phyloP scores from a whole-genome alignment of 2,113 vertebrate genomes.

The Urocolius indicus region DNA sequence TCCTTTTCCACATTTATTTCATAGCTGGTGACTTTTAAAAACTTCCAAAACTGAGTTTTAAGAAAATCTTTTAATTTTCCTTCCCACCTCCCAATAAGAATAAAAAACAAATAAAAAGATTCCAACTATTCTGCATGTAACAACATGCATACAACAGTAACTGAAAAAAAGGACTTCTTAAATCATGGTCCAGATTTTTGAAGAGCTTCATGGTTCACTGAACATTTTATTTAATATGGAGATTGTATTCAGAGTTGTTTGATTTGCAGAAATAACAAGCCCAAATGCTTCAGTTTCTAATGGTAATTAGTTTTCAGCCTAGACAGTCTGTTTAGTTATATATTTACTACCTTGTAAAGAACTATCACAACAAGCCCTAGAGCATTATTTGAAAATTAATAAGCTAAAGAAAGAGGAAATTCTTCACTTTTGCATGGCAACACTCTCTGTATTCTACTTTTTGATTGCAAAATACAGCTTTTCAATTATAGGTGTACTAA shows the following conservation, averaged over 20 bases:
- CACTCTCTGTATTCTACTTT: conserved; percentile 75
- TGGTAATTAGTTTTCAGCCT: conserved; percentile 85
- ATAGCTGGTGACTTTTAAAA: neutral
- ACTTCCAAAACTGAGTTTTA: neutral
- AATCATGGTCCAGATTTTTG: conserved; percentile 62
- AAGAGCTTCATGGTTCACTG: conserved; percentile 67
- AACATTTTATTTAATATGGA: conserved; percentile 76
- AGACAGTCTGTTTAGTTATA: conserved; percentile 83
- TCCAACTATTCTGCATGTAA: conserved; percentile 45
- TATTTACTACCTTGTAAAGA: conserved; percentile 85
- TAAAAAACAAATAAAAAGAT: conserved; percentile 43
- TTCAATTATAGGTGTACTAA: conserved; percentile 86
- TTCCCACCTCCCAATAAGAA: neutral
- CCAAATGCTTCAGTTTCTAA: conserved; percentile 81
- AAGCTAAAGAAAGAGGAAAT: conserved; percentile 84
- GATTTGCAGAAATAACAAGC: conserved; percentile 83
- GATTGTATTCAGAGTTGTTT: conserved; percentile 78
- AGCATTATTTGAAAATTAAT: conserved; percentile 88
- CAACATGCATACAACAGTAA: conserved; percentile 10
- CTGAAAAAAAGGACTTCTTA: conserved; percentile 33
- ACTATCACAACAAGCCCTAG: conserved; percentile 85
- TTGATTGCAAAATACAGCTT: conserved; percentile 83
- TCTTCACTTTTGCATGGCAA: conserved; percentile 81
- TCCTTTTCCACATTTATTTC: neutral
- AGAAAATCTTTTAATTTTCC: neutral